These are phyloP conservation scores for Pasiphila rectangulata DNA, from an alignment of 2,888 invertebrate genomes.

Conservation along the genomic window DNA sequence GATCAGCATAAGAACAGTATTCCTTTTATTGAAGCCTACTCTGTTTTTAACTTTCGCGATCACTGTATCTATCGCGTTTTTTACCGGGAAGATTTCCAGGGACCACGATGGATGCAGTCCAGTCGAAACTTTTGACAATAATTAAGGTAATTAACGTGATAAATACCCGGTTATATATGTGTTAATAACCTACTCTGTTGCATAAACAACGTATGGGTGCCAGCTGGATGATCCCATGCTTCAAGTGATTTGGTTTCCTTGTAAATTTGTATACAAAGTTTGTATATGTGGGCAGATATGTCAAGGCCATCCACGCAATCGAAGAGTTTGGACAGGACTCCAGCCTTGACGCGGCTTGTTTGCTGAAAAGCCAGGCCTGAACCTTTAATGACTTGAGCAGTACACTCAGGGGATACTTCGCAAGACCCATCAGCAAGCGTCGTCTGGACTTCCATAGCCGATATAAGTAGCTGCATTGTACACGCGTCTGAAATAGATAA, in stretches of 20 bases:
- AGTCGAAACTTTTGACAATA: too few species aligned
- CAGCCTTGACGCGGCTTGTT: slow-evolving; percentile 62
- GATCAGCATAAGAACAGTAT: neutral
- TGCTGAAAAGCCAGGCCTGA: slow-evolving; percentile 71
- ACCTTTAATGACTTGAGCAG: slow-evolving; percentile 61
- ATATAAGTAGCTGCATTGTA: slow-evolving; percentile 71
- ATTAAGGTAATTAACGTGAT: too few species aligned
- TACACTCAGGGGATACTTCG: slow-evolving; percentile 65
- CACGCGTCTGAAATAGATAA: slow-evolving; percentile 62
- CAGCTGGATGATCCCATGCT: slow-evolving; percentile 70
- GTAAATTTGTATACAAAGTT: slow-evolving; percentile 70
- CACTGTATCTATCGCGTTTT: too few species aligned
- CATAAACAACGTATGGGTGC: slow-evolving; percentile 69
- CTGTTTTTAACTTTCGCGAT: too few species aligned
- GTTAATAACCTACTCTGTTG: slow-evolving; percentile 75
- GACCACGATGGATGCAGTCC: too few species aligned
- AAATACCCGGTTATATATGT: too few species aligned
- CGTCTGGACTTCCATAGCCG: slow-evolving; percentile 70
- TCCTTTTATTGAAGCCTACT: too few species aligned
- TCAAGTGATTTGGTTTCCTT: slow-evolving; percentile 73
- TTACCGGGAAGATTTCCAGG: too few species aligned
- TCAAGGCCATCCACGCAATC: slow-evolving; percentile 70
- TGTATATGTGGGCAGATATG: slow-evolving; percentile 65
- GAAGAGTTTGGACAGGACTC: slow-evolving; percentile 57
- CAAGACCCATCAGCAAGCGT: slow-evolving; percentile 61